Base-by-base conservation (phyloP, 2,888 invertebrate species). In the Pseudococcus jackbeardsleyi region DNA sequence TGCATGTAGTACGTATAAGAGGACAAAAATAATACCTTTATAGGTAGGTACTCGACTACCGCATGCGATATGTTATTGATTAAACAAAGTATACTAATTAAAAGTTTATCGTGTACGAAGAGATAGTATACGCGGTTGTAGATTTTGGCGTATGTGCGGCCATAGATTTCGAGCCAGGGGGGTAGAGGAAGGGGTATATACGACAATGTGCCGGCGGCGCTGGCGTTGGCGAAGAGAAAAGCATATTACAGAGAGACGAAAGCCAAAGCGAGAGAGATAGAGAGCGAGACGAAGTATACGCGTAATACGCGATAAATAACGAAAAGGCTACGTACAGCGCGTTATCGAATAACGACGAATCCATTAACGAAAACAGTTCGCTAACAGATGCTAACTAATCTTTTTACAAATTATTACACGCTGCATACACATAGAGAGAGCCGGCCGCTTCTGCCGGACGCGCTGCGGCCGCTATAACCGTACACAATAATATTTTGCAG, bases 351-450 rank as follows among this genome's bases (percentile, higher is more conserved):
- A 33, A 72, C 87, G 87, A 87, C 87, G 87, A 87, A 87, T 87
- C 87, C 87, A 87, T 87, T 87, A 87, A 87, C 87, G 79, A 87
- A 87, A 87, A 87, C 86, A 86, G 86, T 64, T 86, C 86, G 86
- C 86, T 86, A 86, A 86, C 86, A 86, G 86, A 86, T 86, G 86
- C 59, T 86, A 86, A 86, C 86, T 86, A 86, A 86, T 86, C 86
- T 86, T 86, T 86, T 86, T 64, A 86, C 86, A 86, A 86, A 86
- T 86, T 86, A 86, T 86, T 86, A 86, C 86, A 64, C 86, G 86
- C 22, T 50, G 54, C 7, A 54, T 54, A 17, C 17, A 54, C 9
- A 59, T 19, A 19, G 2, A 54, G 0, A 9, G 19, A 11, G 59
- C 26, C 59, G 5, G 59, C 59, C 9, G 59, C 59, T 59, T 19